A percentile compares a stretch with the other conserved stretches of the same genome.
Conservation (phyloP, 2,113 vertebrate species). For the Theristicus caerulescens region DNA sequence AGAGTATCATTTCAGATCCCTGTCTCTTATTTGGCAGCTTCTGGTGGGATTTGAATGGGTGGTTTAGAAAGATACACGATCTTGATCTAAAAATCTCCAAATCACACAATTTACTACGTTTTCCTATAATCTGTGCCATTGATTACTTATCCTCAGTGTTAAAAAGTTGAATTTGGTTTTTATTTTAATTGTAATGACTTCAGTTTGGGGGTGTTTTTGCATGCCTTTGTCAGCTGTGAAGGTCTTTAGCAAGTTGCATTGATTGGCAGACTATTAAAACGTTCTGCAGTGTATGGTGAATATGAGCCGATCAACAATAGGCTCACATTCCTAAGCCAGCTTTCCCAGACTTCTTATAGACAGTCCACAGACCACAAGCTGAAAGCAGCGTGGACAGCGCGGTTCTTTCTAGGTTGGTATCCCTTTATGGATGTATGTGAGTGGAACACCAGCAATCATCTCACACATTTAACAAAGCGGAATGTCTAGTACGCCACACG, state of each 20-base stretch:
- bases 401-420: neutral
- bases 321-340: neutral
- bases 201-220: too few species aligned
- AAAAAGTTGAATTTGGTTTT: neutral
- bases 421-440: fast-evolving
- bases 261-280: neutral
- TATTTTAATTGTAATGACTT: neutral
- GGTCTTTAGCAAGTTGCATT: neutral
- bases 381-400: neutral
- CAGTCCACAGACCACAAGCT: neutral
- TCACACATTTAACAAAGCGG: neutral
- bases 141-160: neutral
- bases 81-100: neutral
- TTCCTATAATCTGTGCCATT: neutral
- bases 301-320: neutral
- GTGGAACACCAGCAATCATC: neutral
- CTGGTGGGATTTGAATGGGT: neutral
- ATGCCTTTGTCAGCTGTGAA: neutral
- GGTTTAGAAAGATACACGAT: neutral
- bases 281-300: too few species aligned
- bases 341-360: neutral
- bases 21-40: neutral
- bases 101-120: neutral
- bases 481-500: too few species aligned
- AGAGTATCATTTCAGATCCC: too few species aligned